phyloP scores from a whole-genome alignment of 2,888 invertebrate genomes.

The Ornithoptera alexandrae region DNA sequence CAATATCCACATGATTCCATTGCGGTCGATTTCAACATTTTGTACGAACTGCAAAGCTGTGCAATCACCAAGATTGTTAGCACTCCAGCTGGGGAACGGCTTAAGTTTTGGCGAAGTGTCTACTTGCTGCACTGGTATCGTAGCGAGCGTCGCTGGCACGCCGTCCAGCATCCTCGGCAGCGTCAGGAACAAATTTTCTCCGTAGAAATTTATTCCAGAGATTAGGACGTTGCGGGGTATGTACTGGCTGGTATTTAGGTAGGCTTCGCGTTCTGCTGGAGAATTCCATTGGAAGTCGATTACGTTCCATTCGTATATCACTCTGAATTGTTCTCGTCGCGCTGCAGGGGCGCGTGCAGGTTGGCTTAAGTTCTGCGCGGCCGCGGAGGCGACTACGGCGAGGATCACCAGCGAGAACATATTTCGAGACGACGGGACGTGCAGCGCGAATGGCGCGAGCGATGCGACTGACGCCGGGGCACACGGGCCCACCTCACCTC shows the following conservation, averaged over 20 bases:
- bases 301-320: conserved; percentile 86
- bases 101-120: conserved; percentile 80
- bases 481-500: conserved; percentile 36
- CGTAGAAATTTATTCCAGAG: conserved; percentile 84
- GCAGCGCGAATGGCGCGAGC: conserved; percentile 61
- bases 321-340: conserved; percentile 81
- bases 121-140: conserved; percentile 72
- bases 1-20: conserved; percentile 84
- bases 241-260: conserved; percentile 79
- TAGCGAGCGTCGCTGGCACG: conserved; percentile 84
- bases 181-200: conserved; percentile 83
- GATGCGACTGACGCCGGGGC: conserved; percentile 54
- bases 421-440: conserved; percentile 50
- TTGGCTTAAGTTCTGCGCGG: conserved; percentile 62
- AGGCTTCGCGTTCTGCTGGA: conserved; percentile 75
- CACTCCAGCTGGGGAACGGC: conserved; percentile 86
- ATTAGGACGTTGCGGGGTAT: conserved; percentile 84
- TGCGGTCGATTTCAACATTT: conserved; percentile 85
- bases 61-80: conserved; percentile 84
- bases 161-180: conserved; percentile 85
- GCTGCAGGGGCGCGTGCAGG: conserved; percentile 53
- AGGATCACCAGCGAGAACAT: conserved; percentile 59
- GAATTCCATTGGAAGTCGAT: conserved; percentile 85
- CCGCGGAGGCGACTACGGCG: conserved; percentile 61
- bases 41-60: conserved; percentile 86